phyloP scores from a whole-genome alignment of 2,113 vertebrate genomes.

The Colossoma macropomum region DNA sequence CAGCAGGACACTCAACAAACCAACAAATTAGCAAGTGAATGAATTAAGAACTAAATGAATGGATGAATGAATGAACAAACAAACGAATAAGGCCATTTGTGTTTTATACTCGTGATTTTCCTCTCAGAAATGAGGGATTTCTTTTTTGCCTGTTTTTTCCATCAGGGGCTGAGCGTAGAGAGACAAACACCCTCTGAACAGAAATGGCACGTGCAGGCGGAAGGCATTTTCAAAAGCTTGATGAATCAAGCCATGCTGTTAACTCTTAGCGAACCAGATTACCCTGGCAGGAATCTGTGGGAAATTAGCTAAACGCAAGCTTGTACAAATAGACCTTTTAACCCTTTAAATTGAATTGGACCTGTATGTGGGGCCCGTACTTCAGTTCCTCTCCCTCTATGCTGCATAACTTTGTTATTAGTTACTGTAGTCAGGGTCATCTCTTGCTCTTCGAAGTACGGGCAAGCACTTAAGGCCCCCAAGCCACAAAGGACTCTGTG shows the following conservation, averaged over 20 bases:
- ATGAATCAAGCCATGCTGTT: neutral
- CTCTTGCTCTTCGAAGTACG: too few species aligned
- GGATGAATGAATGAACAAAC: neutral
- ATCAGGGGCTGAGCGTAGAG: slow-evolving; percentile 23
- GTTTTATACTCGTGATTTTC: neutral
- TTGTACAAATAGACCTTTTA: neutral
- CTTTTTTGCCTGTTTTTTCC: slow-evolving; percentile 12
- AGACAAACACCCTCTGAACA: slow-evolving; percentile 4
- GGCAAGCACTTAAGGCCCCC: too few species aligned
- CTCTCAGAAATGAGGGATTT: neutral
- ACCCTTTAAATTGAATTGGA: too few species aligned
- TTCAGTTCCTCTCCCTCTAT: neutral
- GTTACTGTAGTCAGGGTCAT: too few species aligned
- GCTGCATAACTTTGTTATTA: too few species aligned
- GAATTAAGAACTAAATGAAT: slow-evolving; percentile 42
- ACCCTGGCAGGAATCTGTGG: neutral
- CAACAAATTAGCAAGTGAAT: slow-evolving; percentile 5
- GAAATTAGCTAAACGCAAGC: neutral
- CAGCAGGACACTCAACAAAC: slow-evolving; percentile 23
- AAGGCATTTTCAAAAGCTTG: neutral
- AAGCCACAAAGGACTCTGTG: too few species aligned
- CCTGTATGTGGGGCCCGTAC: too few species aligned
- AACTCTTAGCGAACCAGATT: neutral
- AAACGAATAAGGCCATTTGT: slow-evolving; percentile 15
- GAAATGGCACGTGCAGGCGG: slow-evolving; percentile 22